Evolutionary conservation across 2,888 invertebrate species (phyloP).

Genomic region (Itoplectis maculator): DNA sequence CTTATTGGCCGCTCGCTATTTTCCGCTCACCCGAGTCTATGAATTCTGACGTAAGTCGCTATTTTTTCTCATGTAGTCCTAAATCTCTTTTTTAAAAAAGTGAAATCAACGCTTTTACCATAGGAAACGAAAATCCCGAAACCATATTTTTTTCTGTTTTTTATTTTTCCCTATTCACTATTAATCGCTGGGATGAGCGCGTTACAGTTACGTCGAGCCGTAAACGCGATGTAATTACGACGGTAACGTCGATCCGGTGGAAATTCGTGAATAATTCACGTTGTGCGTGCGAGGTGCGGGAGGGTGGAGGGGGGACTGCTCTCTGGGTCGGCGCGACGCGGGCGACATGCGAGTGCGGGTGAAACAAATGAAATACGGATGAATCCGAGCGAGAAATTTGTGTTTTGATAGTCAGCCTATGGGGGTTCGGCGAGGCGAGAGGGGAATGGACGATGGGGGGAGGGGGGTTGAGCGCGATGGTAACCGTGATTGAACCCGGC

Average conservation of each 20-base stretch:
- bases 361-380: slow-evolving; percentile 70
- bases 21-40: no score
- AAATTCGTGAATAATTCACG: slow-evolving; percentile 69
- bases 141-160: neutral
- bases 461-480: neutral
- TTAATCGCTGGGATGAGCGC: neutral
- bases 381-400: slow-evolving; percentile 71
- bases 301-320: neutral
- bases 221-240: slow-evolving; percentile 30
- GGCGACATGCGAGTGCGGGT: slow-evolving; percentile 19
- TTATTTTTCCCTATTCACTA: neutral
- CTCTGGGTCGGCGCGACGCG: no score
- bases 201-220: slow-evolving; percentile 20
- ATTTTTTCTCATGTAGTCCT: no score
- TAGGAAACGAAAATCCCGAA: neutral
- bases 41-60: no score
- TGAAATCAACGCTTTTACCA: no score
- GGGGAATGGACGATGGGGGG: no score
- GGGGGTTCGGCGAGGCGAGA: neutral
- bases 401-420: slow-evolving; percentile 68
- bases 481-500: slow-evolving; percentile 34
- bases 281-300: slow-evolving; percentile 9
- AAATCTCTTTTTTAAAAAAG: no score
- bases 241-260: slow-evolving; percentile 41
- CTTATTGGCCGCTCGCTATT: no score